Percentiles rank a stretch among this genome's conserved stretches.
phyloP scores from a whole-genome alignment of 2,888 invertebrate species.

The Rhagonycha lutea region DNA sequence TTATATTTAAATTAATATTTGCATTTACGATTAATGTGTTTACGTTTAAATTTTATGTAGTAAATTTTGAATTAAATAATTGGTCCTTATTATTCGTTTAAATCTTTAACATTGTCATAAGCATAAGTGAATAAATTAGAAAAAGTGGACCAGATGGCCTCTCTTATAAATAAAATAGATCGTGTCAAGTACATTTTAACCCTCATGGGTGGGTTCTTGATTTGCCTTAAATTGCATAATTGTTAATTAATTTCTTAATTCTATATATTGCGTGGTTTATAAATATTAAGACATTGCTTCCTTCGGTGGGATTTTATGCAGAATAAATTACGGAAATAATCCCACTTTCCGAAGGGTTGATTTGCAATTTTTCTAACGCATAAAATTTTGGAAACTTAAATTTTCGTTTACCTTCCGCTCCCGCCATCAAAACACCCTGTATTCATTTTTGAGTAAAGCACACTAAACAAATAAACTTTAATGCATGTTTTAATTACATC shows the following conservation, averaged over 20 bases:
- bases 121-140: slow-evolving; percentile 41
- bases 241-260: slow-evolving; percentile 1
- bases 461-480: not conserved
- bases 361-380: not conserved
- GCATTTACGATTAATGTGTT: slow-evolving; percentile 16
- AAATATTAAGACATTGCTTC: not conserved
- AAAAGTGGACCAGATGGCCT: slow-evolving; percentile 42
- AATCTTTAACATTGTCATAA: slow-evolving; percentile 42
- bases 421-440: not conserved
- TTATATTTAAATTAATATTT: slow-evolving; percentile 3
- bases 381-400: too few relatives aligned
- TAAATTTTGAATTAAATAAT: slow-evolving; percentile 43
- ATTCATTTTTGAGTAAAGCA: not conserved
- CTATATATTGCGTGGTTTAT: not conserved
- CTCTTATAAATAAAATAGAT: slow-evolving; percentile 34
- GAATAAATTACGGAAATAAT: not conserved
- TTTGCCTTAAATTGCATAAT: not conserved
- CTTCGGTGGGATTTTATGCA: not conserved
- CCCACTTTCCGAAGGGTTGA: not conserved
- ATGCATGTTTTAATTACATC: not conserved
- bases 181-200: slow-evolving; percentile 31
- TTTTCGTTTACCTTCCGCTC: too few relatives aligned
- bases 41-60: slow-evolving; percentile 11
- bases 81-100: slow-evolving; percentile 43
- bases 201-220: slow-evolving; percentile 8